Percentiles rank a stretch among this genome's conserved stretches.
phyloP scores from a whole-genome alignment of 1,140 invertebrate species.

The Metopolophium dirhodum region DNA sequence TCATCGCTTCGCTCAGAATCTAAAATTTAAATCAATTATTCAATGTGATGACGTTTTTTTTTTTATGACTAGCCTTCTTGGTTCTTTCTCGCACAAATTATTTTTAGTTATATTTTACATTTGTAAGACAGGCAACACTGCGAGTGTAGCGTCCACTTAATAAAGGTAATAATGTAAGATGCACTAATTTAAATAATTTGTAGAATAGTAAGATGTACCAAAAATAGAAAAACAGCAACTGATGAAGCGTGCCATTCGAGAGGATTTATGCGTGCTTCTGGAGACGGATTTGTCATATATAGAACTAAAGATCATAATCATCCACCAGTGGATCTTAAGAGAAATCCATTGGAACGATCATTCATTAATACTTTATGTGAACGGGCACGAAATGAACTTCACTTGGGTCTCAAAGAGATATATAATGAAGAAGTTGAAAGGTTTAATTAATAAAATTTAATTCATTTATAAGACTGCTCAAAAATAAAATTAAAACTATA shows the following conservation, averaged over 20 bases:
- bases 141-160: background rate
- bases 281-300: constrained; percentile 55
- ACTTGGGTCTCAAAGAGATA: constrained; percentile 41
- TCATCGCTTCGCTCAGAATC: too few species aligned
- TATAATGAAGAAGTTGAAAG: constrained; percentile 55
- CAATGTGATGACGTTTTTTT: too few species aligned
- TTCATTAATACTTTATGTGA: constrained; percentile 53
- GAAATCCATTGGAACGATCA: constrained; percentile 52
- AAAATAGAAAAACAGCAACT: constrained; percentile 45
- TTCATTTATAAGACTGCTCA: too few species aligned
- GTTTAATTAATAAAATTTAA: background rate
- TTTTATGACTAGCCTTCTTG: too few species aligned
- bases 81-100: too few species aligned
- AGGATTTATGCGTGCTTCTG: constrained; percentile 42
- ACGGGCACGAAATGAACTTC: constrained; percentile 5
- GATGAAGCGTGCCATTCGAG: constrained; percentile 52
- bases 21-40: too few species aligned
- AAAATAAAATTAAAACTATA: background rate
- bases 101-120: too few species aligned
- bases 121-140: too few species aligned
- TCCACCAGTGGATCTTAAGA: constrained; percentile 30
- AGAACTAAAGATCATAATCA: constrained; percentile 54
- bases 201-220: constrained; percentile 49
- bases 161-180: background rate
- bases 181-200: background rate